Conservation (phyloP, 2,113 vertebrate genomes). For the Vulpes vulpes region DNA sequence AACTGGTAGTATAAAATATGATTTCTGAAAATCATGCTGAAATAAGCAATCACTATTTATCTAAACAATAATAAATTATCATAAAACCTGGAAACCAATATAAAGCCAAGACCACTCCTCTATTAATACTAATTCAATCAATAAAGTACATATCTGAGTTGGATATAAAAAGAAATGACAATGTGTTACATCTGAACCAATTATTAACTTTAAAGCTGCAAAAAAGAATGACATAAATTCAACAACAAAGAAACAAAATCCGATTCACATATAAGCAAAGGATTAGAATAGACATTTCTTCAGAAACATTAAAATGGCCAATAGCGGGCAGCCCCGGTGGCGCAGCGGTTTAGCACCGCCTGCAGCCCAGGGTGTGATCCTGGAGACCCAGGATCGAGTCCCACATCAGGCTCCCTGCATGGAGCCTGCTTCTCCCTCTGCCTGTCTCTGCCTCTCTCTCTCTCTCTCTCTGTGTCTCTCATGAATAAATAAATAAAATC, state of each 20-base stretch:
- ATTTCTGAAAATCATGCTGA: slow-evolving; percentile 42
- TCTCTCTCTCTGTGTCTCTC: too few species aligned
- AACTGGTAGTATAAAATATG: background rate
- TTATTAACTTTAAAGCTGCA: background rate
- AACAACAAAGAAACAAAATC: background rate
- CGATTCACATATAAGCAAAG: background rate
- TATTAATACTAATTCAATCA: background rate
- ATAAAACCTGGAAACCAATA: slow-evolving; percentile 7
- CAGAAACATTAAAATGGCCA: background rate
- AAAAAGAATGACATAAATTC: background rate
- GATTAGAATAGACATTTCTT: background rate
- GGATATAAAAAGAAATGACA: background rate
- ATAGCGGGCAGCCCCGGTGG: background rate
- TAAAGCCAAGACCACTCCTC: background rate
- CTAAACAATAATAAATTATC: background rate
- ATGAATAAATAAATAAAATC: too few species aligned
- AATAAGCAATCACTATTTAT: background rate
- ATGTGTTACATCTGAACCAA: background rate
- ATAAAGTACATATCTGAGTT: background rate
- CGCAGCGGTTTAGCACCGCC: too few species aligned
- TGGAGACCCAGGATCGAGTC: too few species aligned
- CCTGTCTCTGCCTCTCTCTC: too few species aligned
- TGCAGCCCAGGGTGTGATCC: too few species aligned
- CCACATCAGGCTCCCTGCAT: too few species aligned
- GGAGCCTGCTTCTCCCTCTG: too few species aligned